Evolutionary conservation across 1,140 invertebrate species (phyloP).

Genomic region (Olivierus martensii): DNA sequence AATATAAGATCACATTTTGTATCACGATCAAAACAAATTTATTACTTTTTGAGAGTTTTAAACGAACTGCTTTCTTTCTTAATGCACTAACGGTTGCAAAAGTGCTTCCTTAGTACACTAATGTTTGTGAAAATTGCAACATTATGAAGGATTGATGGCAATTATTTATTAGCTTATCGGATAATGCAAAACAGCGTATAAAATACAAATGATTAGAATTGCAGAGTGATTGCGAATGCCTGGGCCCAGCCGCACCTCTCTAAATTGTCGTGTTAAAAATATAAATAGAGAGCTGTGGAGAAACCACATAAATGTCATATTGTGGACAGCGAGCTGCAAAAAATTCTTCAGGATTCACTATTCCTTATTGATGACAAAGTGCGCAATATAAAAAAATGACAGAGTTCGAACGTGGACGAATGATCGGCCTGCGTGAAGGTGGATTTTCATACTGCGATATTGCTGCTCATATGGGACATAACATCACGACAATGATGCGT

Average conservation of each 20-base stretch:
- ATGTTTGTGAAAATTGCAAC: background rate
- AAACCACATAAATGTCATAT: background rate
- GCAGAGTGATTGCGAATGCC: background rate
- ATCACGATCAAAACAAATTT: no score
- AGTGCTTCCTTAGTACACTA: background rate
- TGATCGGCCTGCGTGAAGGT: conserved; percentile 1
- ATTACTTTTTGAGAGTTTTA: no score
- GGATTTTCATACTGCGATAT: conserved; percentile 4
- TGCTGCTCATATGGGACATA: conserved; percentile 2
- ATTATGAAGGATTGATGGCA: background rate
- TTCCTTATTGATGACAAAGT: background rate
- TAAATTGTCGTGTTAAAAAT: background rate
- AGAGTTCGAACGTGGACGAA: background rate
- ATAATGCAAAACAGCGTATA: background rate
- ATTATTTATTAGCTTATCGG: background rate
- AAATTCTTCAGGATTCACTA: background rate
- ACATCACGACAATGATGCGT: background rate
- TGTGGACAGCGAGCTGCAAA: background rate
- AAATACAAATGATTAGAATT: conserved; percentile 1
- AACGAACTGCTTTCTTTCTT: no score
- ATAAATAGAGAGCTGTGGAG: background rate
- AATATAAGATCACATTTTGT: no score
- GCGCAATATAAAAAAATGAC: background rate
- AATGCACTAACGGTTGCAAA: no score
- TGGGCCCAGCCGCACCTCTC: background rate